Base-by-base conservation (phyloP, 2,888 invertebrate species). In the Ennomos quercinarius region DNA sequence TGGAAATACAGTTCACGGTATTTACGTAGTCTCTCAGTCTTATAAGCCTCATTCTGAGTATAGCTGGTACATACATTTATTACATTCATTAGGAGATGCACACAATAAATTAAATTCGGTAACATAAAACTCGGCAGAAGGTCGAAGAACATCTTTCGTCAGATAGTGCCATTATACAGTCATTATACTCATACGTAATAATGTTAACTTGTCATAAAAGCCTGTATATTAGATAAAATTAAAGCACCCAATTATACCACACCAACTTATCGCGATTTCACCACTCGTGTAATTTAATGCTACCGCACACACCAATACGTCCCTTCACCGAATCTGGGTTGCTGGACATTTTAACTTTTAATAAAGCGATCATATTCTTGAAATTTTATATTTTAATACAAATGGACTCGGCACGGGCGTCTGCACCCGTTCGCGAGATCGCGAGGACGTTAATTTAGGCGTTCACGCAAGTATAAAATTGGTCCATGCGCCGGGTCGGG, bases 11-110 rank as follows among this genome's bases (percentile, higher is more conserved):
- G 84, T 86, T 90, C 84, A 83, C 81, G 86, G 85, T 83, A 83
- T 78, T 87, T 90, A 89, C 89, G 87, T 90, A 87, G 81, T 87
- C 80, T 87, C 81, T 91, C 91, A 91, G 91, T 91, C 91, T 91
- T 91, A 88, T 90, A 82, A 82, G 86, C 86, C 84, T 87, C 83
- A 81, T 83, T 78, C 83, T 82, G 84, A 78, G 77, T 73, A 49
- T 72, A 78, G 83, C 81, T 84, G 87, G 82, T 78, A 76, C 79
- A 71, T 74, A 76, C 72, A 75, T 74, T 72, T 70, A 73, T 77
- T 73, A 74, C 52, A 67, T 66, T 69, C 57, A 55, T 49, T 58
- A 59, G 48, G 52, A 59, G 41, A 70, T 73, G 64, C 68, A 68
- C 63, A 65, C 67, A 53, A 50, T 44, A 61, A 65, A 66, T 49